phyloP scores from a whole-genome alignment of 1,140 invertebrate species.

The Xylocopa sonorina region DNA sequence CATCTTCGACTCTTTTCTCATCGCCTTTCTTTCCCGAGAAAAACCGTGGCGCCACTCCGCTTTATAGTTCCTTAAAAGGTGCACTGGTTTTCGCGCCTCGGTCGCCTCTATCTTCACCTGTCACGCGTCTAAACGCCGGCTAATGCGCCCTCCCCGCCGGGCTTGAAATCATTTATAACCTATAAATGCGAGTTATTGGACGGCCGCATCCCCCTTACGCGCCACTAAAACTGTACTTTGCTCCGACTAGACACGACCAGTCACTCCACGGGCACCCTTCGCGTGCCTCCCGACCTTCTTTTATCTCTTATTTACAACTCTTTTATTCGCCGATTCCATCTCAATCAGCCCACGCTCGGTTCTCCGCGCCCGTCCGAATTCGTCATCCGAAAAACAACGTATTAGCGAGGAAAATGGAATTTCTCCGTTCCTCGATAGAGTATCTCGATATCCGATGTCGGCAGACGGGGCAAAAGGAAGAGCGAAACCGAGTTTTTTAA shows the following conservation, averaged over 20 bases:
- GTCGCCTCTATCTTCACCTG: conserved; percentile 53
- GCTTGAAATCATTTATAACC: conserved; percentile 82
- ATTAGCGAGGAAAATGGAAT: not conserved
- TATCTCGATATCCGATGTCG: conserved; percentile 67
- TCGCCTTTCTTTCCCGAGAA: not conserved
- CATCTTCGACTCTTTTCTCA: not conserved
- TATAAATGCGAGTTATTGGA: conserved; percentile 81
- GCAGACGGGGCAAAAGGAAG: conserved; percentile 68
- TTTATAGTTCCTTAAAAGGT: conserved; percentile 78
- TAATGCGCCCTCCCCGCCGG: conserved; percentile 78
- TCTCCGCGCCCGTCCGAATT: conserved; percentile 16
- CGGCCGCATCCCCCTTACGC: conserved; percentile 69
- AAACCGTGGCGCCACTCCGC: conserved; percentile 50
- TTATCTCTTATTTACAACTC: conserved; percentile 83
- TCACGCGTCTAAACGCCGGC: conserved; percentile 67
- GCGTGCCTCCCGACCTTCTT: conserved; percentile 71
- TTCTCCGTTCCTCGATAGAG: conserved; percentile 46
- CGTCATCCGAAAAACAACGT: conserved; percentile 52
- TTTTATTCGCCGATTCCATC: conserved; percentile 82
- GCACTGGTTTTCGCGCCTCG: conserved; percentile 36
- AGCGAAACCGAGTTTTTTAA: conserved; percentile 81
- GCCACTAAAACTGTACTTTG: conserved; percentile 80
- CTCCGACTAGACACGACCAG: conserved; percentile 77
- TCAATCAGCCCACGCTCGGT: conserved; percentile 75
- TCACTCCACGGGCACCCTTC: conserved; percentile 70